Evolutionary conservation across 1,140 invertebrate species (phyloP), one percentile per base, ranked within the genome.

Genomic region (Archivesica marissinica): DNA sequence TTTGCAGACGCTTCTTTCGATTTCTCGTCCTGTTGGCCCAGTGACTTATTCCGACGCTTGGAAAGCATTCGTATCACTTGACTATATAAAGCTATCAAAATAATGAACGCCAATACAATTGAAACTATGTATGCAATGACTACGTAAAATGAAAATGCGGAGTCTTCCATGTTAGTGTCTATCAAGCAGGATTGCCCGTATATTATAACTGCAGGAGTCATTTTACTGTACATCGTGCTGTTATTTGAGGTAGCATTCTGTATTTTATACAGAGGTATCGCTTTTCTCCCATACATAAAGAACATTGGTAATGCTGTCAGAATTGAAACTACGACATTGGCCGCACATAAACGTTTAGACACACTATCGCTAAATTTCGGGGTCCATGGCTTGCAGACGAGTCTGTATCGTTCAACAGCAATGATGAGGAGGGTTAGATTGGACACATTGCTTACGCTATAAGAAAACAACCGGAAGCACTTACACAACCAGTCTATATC

Each of bases 401-500:
- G 50, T 11, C 47, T 76, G 33, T 76, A 76, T 23, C 74, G 47
- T 54, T 76, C 74, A 9, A 59, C 20, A 1, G 74, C 74, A 33
- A 76, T 76, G 1, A 33, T 9, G 0, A 76, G 17, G 0, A 76
- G 52, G 25, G 74, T 76, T 23, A 56, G 28, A 17, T 41, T 76
- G 6, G 54, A 38, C 41, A 56, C 35, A 59, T 59, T 76, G 44
- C 41, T 76, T 17, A 41, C 47, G 2, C 15, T 56, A 39, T 76
- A 76, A 6, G 50, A 4, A 59, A 76, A 56, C 50, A 17, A 76
- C 17, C 50, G 9, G 15, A 76, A 56, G 2, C n/a, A 56, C n/a
- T 76, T 76, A 52, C 74, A 76, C 33, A 59, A 7, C 50, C 50
- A 76, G 35, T 20, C n/a, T n/a, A 56, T n/a, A 59, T 76, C 74